Conservation (phyloP, 2,113 vertebrate genomes). For the Clarias macrocephalus region DNA sequence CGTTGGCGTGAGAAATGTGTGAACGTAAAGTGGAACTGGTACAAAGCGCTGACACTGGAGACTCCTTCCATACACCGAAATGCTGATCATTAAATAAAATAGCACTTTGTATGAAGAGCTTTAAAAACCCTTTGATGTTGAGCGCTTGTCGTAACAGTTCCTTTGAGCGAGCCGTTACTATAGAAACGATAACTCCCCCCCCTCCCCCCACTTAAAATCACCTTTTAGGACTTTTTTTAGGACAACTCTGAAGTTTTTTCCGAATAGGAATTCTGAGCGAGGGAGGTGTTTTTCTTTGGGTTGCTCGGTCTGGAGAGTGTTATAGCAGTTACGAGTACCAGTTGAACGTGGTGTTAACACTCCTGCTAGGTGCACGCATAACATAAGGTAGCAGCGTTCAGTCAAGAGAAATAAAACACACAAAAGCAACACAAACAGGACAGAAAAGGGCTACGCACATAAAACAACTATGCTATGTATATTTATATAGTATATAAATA, state of each 20-base stretch:
- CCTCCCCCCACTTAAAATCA: background rate
- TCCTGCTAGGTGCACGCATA: background rate
- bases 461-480: background rate
- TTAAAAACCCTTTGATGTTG: background rate
- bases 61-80: background rate
- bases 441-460: background rate
- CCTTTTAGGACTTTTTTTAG: background rate
- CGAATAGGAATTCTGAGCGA: background rate
- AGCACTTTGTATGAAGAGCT: background rate
- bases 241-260: background rate
- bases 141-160: background rate
- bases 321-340: background rate
- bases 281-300: background rate
- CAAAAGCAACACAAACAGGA: background rate
- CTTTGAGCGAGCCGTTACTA: background rate
- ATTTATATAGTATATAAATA: too few species aligned
- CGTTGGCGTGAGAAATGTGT: too few species aligned
- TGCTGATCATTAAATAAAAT: background rate
- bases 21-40: background rate
- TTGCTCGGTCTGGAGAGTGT: background rate
- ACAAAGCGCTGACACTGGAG: background rate
- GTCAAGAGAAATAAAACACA: background rate
- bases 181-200: background rate
- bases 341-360: background rate
- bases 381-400: background rate